These are phyloP conservation scores for Eupsilia transversa DNA, from an alignment of 2,888 invertebrate species.

Conservation along the genomic window DNA sequence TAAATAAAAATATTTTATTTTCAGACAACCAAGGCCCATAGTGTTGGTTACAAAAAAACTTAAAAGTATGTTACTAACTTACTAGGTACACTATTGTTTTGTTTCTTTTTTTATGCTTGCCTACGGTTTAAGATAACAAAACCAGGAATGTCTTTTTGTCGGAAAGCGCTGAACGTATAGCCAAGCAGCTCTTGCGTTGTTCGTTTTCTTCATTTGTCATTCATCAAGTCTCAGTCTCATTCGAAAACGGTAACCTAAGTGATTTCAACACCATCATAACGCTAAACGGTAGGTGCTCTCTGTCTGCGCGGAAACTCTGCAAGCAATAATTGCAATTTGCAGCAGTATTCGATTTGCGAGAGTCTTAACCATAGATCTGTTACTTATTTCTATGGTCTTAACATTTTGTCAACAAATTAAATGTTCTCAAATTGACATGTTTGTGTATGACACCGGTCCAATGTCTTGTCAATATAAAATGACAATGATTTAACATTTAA, in stretches of 20 bases:
- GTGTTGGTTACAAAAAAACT: no score
- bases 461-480: not conserved
- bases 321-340: not conserved
- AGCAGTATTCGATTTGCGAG: not conserved
- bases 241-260: not conserved
- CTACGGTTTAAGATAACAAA: not conserved
- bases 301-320: not conserved
- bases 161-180: not conserved
- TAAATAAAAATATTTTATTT: no score
- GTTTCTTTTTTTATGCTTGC: not conserved
- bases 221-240: not conserved
- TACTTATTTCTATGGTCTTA: no score
- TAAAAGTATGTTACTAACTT: no score
- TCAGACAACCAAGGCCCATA: no score
- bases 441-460: not conserved
- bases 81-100: not conserved
- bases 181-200: not conserved
- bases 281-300: not conserved
- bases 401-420: not conserved
- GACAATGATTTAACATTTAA: not conserved
- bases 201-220: no score
- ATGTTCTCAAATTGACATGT: not conserved
- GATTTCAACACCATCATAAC: not conserved
- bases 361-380: no score
- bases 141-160: not conserved